Conservation (phyloP, 2,888 invertebrate species). For the Pachycephus smyrnensis region DNA sequence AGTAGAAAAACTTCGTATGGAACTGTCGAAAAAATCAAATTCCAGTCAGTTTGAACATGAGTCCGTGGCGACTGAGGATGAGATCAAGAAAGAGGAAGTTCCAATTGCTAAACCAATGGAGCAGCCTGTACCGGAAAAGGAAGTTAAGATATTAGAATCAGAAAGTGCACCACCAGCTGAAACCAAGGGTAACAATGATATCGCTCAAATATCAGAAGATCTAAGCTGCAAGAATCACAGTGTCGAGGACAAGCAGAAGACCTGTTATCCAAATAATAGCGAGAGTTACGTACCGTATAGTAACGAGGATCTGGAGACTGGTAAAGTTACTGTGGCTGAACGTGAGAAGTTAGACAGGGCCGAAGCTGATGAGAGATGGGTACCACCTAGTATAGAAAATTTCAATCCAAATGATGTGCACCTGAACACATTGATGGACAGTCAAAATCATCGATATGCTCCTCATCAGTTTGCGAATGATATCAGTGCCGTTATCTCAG, state of each 20-base stretch:
- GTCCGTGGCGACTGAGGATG: conserved; percentile 57
- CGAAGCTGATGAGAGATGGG: conserved; percentile 74
- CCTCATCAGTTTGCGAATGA: conserved; percentile 56
- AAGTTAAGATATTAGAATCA: conserved; percentile 17
- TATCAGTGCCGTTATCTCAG: conserved; percentile 44
- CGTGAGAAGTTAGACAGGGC: conserved; percentile 66
- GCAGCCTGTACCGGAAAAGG: conserved; percentile 16
- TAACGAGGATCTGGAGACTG: conserved; percentile 63
- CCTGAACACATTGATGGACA: conserved; percentile 56
- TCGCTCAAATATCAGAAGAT: conserved; percentile 20
- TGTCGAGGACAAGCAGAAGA: conserved; percentile 56
- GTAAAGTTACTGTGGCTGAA: conserved; percentile 61
- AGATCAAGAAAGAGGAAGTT: conserved; percentile 52
- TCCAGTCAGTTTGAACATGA: conserved; percentile 69
- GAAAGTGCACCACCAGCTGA: conserved; percentile 22
- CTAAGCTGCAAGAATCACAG: conserved; percentile 40
- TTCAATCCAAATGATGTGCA: conserved; percentile 58
- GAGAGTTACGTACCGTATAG: conserved; percentile 51
- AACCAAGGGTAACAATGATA: conserved; percentile 29
- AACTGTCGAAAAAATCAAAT: conserved; percentile 76
- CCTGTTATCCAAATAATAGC: conserved; percentile 52
- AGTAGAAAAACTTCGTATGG: conserved; percentile 84
- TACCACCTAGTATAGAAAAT: conserved; percentile 70
- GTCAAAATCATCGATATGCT: conserved; percentile 59
- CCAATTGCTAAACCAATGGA: conserved; percentile 34